Evolutionary conservation across 2,113 vertebrate genomes (phyloP).

Genomic region (Corythaeola cristata): DNA sequence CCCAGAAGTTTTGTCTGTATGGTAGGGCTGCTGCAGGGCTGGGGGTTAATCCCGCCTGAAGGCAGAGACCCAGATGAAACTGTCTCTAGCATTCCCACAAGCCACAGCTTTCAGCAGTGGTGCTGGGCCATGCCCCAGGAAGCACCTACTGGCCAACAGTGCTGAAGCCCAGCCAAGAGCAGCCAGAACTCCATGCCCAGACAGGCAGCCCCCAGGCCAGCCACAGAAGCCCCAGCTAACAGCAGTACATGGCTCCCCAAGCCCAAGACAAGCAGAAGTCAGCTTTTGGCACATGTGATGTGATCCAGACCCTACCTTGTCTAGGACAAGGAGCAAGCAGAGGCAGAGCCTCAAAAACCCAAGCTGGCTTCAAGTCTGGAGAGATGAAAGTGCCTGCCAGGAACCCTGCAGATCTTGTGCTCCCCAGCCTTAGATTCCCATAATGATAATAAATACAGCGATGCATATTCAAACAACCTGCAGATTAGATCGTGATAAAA

Average conservation of each 20-base stretch:
- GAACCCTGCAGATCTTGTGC: neutral
- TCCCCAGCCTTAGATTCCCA: neutral
- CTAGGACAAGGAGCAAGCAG: neutral
- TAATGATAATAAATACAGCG: neutral
- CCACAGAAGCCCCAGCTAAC: neutral
- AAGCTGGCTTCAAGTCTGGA: neutral
- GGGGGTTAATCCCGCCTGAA: neutral
- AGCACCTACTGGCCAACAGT: neutral
- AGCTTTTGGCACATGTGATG: accelerated
- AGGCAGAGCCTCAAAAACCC: neutral
- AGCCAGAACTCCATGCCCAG: neutral
- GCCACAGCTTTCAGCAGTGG: neutral
- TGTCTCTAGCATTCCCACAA: neutral
- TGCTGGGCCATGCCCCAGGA: neutral
- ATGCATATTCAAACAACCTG: neutral
- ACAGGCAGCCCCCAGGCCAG: neutral
- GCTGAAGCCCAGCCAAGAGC: neutral
- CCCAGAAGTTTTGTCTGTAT: neutral
- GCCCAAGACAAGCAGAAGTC: neutral
- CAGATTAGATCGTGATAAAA: neutral
- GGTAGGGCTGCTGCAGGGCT: neutral
- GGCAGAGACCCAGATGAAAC: neutral
- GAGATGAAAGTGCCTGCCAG: neutral
- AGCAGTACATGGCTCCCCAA: neutral
- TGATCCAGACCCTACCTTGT: neutral